phyloP scores from a whole-genome alignment of 1,140 invertebrate species.

The Goniozus legneri region DNA sequence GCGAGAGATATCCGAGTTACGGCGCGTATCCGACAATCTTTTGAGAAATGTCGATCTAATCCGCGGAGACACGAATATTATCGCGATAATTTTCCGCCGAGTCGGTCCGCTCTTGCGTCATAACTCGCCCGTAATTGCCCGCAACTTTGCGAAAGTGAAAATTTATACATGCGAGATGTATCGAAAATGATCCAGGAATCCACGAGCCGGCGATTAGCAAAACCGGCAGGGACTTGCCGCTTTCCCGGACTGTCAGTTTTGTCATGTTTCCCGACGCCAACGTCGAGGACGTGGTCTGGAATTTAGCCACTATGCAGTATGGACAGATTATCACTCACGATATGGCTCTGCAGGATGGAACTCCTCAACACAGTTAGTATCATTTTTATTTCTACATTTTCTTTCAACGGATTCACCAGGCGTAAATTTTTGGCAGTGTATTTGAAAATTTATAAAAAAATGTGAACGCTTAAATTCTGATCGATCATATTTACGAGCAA shows the following conservation, averaged over 20 bases:
- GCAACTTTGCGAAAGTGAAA: too few relatives aligned
- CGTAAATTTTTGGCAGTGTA: background rate
- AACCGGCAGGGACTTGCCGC: slow-evolving; percentile 65
- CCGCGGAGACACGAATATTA: too few relatives aligned
- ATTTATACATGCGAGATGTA: too few relatives aligned
- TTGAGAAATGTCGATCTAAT: too few relatives aligned
- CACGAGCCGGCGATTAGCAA: slow-evolving; percentile 60
- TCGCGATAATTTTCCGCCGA: background rate
- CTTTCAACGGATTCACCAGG: background rate
- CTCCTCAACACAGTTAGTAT: slow-evolving; percentile 72
- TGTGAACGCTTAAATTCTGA: background rate
- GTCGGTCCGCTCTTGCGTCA: background rate
- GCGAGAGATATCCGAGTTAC: too few relatives aligned
- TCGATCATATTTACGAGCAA: too few relatives aligned
- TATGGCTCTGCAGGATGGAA: slow-evolving; percentile 70
- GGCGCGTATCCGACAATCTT: background rate
- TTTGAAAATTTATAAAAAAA: background rate
- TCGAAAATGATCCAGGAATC: too few relatives aligned
- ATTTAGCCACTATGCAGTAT: slow-evolving; percentile 79
- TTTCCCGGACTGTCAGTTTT: slow-evolving; percentile 67
- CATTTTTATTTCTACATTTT: slow-evolving; percentile 29
- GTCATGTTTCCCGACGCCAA: slow-evolving; percentile 66
- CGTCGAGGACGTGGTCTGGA: slow-evolving; percentile 65
- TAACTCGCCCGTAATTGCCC: too few relatives aligned
- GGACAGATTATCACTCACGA: slow-evolving; percentile 87